Conservation (phyloP, 2,888 invertebrate genomes). For the Mesorhabditis spiculigera region DNA sequence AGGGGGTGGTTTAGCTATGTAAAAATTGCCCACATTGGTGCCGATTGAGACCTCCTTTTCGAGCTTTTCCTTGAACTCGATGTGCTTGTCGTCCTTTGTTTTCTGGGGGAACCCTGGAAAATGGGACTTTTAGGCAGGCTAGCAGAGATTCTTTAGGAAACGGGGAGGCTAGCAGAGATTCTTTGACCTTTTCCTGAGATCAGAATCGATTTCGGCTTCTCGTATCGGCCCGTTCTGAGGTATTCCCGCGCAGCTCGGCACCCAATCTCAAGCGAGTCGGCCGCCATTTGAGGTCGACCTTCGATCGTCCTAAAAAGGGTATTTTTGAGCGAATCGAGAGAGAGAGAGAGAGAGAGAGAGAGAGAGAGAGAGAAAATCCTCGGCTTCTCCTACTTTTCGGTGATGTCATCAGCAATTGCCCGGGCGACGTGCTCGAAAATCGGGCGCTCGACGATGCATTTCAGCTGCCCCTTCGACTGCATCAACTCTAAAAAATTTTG, state of each 20-base stretch:
- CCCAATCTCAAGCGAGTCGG: background rate
- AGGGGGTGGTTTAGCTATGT: no score
- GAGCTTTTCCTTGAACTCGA: background rate
- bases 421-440: conserved; percentile 4
- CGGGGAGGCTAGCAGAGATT: background rate
- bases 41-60: background rate
- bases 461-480: background rate
- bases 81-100: no score
- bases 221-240: background rate
- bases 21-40: background rate
- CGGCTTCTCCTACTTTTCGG: background rate
- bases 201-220: background rate
- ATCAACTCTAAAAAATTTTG: background rate
- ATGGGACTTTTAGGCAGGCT: no score
- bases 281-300: background rate
- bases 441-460: conserved; percentile 2
- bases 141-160: no score
- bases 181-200: background rate
- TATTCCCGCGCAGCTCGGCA: background rate
- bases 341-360: background rate
- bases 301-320: background rate
- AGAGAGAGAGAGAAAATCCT: no score
- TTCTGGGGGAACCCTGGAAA: no score
- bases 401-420: conserved; percentile 4
- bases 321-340: background rate